Percentiles rank a stretch among this genome's conserved stretches.
phyloP scores from a whole-genome alignment of 37 sponge, comb jelly and placozoan genomes.

The Spongilla lacustris region DNA sequence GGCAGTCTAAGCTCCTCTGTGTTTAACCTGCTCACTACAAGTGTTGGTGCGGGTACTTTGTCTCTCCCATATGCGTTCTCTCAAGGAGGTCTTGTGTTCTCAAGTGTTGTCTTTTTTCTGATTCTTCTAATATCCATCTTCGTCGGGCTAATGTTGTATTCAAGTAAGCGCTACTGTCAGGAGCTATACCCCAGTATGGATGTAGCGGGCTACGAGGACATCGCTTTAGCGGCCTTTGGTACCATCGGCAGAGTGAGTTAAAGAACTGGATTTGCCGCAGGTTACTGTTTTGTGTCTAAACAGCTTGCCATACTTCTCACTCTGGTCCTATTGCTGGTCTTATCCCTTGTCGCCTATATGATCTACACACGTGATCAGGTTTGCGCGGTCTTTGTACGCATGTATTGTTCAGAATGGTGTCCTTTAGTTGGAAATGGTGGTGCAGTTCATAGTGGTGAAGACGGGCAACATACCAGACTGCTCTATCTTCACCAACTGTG shows the following conservation, averaged over 20 bases:
- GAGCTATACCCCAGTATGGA: slow-evolving; percentile 32
- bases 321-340: slow-evolving; percentile 58
- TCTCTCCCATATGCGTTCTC: slow-evolving; percentile 82
- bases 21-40: slow-evolving; percentile 71
- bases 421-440: slow-evolving; percentile 41
- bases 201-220: slow-evolving; percentile 55
- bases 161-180: slow-evolving; percentile 29
- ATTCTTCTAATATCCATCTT: slow-evolving; percentile 42
- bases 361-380: slow-evolving; percentile 88
- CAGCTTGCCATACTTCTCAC: slow-evolving; percentile 56
- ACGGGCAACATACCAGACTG: slow-evolving; percentile 19
- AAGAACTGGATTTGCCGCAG: neutral
- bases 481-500: slow-evolving; percentile 53
- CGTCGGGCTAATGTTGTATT: slow-evolving; percentile 45
- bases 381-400: neutral
- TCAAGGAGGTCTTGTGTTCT: slow-evolving; percentile 63
- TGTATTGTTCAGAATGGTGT: neutral
- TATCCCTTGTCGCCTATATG: slow-evolving; percentile 83
- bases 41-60: slow-evolving; percentile 81
- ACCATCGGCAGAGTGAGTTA: slow-evolving; percentile 47
- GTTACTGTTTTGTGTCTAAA: slow-evolving; percentile 6
- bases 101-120: slow-evolving; percentile 56
- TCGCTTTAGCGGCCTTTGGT: slow-evolving; percentile 66
- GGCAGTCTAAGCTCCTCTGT: slow-evolving; percentile 75
- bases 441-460: slow-evolving; percentile 31